phyloP scores from a whole-genome alignment of 2,888 invertebrate species.

The Hydrotaea cyrtoneurina region DNA sequence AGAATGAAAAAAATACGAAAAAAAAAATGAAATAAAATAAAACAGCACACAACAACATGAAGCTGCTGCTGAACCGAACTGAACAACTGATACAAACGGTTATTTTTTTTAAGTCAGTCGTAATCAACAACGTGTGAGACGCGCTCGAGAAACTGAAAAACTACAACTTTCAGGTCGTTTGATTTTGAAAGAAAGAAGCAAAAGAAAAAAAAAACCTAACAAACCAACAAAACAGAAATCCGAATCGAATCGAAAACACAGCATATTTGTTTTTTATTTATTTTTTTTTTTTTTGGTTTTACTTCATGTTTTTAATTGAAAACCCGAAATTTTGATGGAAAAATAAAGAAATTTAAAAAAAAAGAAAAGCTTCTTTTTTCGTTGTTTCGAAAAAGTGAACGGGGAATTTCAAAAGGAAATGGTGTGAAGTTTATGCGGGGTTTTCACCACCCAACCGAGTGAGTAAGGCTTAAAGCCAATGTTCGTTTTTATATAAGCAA shows the following conservation, averaged over 20 bases:
- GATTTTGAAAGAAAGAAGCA: conserved; percentile 38
- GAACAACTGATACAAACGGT: conserved; percentile 68
- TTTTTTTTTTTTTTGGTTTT: not conserved
- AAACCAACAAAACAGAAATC: conserved; percentile 40
- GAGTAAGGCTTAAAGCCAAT: not conserved
- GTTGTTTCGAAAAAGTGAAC: not conserved
- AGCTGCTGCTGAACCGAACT: conserved; percentile 47
- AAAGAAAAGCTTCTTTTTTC: not conserved
- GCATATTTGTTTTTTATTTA: conserved; percentile 24
- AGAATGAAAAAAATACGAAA: conserved; percentile 37
- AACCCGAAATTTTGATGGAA: not conserved
- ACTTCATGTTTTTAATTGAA: not conserved
- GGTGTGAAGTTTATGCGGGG: conserved; percentile 3
- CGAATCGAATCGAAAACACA: conserved; percentile 26
- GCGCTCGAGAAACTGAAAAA: conserved; percentile 68
- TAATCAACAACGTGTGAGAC: conserved; percentile 68
- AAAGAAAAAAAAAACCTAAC: conserved; percentile 29
- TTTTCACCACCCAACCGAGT: conserved; percentile 12
- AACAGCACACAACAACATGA: conserved; percentile 62
- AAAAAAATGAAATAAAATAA: conserved; percentile 52
- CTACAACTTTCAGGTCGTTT: conserved; percentile 65
- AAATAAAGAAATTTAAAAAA: not conserved
- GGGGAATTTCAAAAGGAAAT: not conserved
- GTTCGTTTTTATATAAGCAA: conserved; percentile 13
- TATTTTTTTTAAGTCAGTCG: conserved; percentile 65